Base-by-base conservation (phyloP, 1,140 invertebrate genomes). In the Gryllus bimaculatus region DNA sequence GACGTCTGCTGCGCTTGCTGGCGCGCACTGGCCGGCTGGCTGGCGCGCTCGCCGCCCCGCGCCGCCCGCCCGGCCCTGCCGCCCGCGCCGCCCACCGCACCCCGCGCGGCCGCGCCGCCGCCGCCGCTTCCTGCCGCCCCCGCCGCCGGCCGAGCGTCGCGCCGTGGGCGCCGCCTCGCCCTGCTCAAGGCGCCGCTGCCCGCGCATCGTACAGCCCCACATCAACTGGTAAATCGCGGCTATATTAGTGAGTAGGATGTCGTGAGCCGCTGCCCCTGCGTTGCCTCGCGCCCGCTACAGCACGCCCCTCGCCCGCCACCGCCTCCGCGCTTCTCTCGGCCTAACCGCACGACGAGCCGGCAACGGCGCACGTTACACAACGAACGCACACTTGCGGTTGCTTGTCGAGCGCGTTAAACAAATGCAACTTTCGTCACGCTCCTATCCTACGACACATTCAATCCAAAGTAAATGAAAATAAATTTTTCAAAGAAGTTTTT, bases 1-100 rank as follows among this genome's bases (percentile, higher is more conserved):
- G 93, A 82, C 85, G 93, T 10, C 93, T 92, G 86, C 93, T 92
- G 84, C 90, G 91, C 8, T 93, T 91, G 83, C 90, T 90, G 83
- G 88, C 90, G 78, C 87, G 89, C 82, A 90, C 89, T 85, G 26
- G 89, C 88, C 81, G 88, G 90, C 78, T 89, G 90, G 84, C 89
- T 91, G 79, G 85, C 81, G 75, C 7, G 3, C 8, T 4, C 8
- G 5, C 78, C 81, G 15, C 84, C 76, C 86, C 85, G 39, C 86
- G 85, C 78, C 47, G 49, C 39, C 5, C 13, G 7, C 48, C 75
- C 76, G 20, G 21, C 76, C 47, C 47, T 73, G 66, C 78, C 18
- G 79, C 81, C 18, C 84, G 74, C 26, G 8, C 13, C 74, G 10
- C 47, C 73, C 78, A 76, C 39, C 76, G 15, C 21, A 7, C 78